Percentiles rank a stretch among this genome's conserved stretches.
These are phyloP conservation scores for Nomia melanderi DNA, from an alignment of 1,140 invertebrate genomes.

Conservation along the genomic window DNA sequence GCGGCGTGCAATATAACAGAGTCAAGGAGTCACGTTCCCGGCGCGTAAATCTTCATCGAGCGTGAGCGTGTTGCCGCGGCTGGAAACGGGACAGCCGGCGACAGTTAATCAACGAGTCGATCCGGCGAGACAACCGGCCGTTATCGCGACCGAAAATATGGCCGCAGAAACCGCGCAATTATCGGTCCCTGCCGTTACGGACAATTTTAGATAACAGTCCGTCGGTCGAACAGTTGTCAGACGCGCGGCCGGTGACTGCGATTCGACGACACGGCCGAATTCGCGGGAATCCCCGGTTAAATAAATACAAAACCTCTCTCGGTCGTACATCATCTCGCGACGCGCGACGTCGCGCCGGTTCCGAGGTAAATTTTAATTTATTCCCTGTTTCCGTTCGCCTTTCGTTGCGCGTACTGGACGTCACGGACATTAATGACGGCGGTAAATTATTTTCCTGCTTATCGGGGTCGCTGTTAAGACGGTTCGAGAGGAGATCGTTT, in stretches of 20 bases:
- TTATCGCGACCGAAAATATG: constrained; percentile 21
- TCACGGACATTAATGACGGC: too few relatives aligned
- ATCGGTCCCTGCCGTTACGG: neutral
- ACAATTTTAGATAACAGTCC: neutral
- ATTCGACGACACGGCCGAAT: neutral
- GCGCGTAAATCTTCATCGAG: constrained; percentile 10
- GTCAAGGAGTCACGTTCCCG: constrained; percentile 1
- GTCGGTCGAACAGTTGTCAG: constrained; percentile 4
- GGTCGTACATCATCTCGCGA: constrained; percentile 31
- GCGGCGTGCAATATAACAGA: neutral
- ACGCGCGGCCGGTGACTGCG: neutral
- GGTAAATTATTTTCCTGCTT: too few relatives aligned
- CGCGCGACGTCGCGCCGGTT: constrained; percentile 1
- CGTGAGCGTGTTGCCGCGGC: too few relatives aligned
- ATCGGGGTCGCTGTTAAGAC: neutral
- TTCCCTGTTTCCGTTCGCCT: neutral
- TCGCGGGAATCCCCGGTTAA: neutral
- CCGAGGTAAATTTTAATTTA: constrained; percentile 8
- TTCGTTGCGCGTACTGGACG: neutral
- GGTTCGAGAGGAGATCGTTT: neutral
- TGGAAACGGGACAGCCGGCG: too few relatives aligned
- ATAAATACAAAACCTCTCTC: constrained; percentile 1
- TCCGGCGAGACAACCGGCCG: neutral
- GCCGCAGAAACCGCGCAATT: constrained; percentile 5
- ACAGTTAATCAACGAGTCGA: neutral